These are phyloP conservation scores for Sitta europaea DNA, from an alignment of 2,113 vertebrate genomes.

Conservation along the genomic window DNA sequence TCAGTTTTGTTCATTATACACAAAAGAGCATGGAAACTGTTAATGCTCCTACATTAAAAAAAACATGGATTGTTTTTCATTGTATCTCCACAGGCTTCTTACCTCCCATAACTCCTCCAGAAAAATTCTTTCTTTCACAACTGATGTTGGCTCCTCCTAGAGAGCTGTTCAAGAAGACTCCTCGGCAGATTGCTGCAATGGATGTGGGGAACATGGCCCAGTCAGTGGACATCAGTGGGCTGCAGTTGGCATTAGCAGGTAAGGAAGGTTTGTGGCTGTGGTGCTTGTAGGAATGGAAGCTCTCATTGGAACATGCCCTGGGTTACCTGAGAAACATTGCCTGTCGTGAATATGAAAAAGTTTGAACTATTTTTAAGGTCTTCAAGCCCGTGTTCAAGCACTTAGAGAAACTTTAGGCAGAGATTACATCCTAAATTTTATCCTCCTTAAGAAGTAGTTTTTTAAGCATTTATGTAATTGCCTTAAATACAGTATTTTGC, in stretches of 20 bases:
- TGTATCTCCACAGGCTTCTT: conserved; percentile 83
- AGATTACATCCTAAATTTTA: not conserved
- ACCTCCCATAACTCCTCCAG: conserved; percentile 93
- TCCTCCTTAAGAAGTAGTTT: not conserved
- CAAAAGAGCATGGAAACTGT: not conserved
- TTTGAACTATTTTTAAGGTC: not conserved
- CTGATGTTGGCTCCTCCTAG: conserved; percentile 95
- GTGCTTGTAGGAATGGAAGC: not conserved
- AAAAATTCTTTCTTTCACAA: conserved; percentile 98
- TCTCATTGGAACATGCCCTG: not conserved
- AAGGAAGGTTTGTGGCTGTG: not conserved
- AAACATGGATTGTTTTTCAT: not conserved
- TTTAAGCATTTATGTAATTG: not conserved
- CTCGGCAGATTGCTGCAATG: conserved; percentile 93
- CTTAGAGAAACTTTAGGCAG: not conserved
- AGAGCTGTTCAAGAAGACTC: conserved; percentile 98
- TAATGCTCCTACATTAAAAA: not conserved
- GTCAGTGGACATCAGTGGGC: conserved; percentile 92
- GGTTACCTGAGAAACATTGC: not conserved
- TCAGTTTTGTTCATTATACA: accelerated
- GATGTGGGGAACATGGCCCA: conserved; percentile 89
- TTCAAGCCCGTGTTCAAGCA: not conserved
- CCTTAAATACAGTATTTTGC: not conserved
- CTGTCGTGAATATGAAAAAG: not conserved
- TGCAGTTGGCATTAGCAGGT: conserved; percentile 94